Base-by-base conservation (phyloP, 2,113 vertebrate species). In the Excalfactoria chinensis region DNA sequence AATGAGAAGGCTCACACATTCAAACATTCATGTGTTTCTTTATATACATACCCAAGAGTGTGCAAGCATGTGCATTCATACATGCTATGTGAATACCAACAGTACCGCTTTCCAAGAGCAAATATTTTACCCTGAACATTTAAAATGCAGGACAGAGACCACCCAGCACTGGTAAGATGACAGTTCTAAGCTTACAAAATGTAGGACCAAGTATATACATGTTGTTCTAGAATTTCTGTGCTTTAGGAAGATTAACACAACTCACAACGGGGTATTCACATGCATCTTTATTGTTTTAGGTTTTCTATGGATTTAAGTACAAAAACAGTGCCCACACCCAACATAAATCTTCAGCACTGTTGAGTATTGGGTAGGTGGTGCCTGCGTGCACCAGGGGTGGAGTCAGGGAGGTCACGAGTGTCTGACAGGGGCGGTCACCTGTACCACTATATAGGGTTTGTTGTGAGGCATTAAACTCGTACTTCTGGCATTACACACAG, bases 11-110 rank as follows among this genome's bases (percentile, higher is more conserved):
- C 30, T 63, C 12, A 62, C 26, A 19, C 22, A 34, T 15, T 16
- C 18, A 37, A 53, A 28, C n/a, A 51, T 4, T 28, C 11, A 43
- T 6, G 11, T 35, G 51, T 43, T 72, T 2, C 4, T 7, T 8
- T 75, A 18, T 3, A 68, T 0, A 1, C 2, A 7, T 7, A 20
- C 11, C 9, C 26, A 26, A 28, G 37, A 5, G 37, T 43, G 9
- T 51, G 7, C 14, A 19, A 58, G 13, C 23, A 16, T 5, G 6
- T 2, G 0, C 30, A 49, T 60, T 35, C 63, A 63, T 9, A 40
- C 46, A 55, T 25, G 32, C 28, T 34, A 11, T 11, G 12, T 30
- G 77, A 80, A 66, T 40, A 64, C 19, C 64, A 25, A 56, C 22
- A 8, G 28, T 44, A 43, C 30, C 59, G 68, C 44, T 77, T 88